These are phyloP conservation scores for Enteromius treurensis DNA, from an alignment of 2,797 vertebrate species.

Conservation along the genomic window DNA sequence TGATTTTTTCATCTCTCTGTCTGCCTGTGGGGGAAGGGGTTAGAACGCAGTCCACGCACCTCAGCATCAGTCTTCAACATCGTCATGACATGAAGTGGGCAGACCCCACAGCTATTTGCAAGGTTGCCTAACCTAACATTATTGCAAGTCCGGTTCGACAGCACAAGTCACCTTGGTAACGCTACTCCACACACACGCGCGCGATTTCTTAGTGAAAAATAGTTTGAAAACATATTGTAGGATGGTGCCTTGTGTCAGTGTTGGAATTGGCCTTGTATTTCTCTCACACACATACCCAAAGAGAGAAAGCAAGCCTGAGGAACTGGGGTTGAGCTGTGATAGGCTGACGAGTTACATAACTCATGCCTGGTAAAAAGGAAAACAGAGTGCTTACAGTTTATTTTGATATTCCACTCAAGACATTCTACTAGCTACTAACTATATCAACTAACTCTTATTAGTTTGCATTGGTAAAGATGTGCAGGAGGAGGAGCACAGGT, in stretches of 20 bases:
- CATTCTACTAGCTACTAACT: neutral
- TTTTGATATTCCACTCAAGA: neutral
- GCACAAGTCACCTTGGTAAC: neutral
- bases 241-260: neutral
- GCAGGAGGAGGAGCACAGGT: neutral
- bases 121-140: conserved; percentile 23
- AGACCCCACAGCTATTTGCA: conserved; percentile 21
- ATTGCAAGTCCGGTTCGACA: neutral
- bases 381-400: neutral
- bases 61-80: conserved; percentile 23
- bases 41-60: conserved; percentile 56
- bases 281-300: neutral
- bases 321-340: conserved; percentile 8
- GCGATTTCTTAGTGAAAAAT: neutral
- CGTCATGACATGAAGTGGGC: conserved; percentile 11
- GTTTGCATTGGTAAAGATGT: neutral
- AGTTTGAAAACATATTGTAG: neutral
- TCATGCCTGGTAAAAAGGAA: conserved; percentile 1
- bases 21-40: conserved; percentile 65
- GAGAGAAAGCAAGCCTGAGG: conserved; percentile 10
- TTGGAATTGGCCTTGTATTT: neutral
- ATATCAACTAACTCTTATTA: neutral
- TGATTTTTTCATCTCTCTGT: conserved; percentile 57
- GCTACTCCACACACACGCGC: too few relatives aligned
- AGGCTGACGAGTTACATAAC: conserved; percentile 35